Conservation (phyloP, 2,888 invertebrate species). For the Xanthia icteritia region DNA sequence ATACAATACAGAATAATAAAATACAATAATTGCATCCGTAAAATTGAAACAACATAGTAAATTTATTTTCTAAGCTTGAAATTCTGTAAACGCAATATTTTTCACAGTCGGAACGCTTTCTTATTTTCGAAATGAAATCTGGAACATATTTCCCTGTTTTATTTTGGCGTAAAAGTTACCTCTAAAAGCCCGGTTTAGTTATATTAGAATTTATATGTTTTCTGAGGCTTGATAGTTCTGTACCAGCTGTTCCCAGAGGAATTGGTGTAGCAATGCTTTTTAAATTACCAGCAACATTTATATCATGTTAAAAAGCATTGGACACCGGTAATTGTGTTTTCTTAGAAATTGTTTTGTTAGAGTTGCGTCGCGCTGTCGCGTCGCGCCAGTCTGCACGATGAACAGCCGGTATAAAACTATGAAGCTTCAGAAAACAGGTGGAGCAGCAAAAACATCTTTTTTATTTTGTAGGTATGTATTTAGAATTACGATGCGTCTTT, state of each 20-base stretch:
- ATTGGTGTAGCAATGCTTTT: not conserved
- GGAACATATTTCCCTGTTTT: not conserved
- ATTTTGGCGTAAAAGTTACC: not conserved
- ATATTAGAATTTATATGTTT: slow-evolving; percentile 23
- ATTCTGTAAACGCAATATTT: not conserved
- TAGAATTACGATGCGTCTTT: not conserved
- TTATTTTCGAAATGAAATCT: not conserved
- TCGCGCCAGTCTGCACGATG: too few species aligned
- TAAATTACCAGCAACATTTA: not conserved
- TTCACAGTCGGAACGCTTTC: not conserved
- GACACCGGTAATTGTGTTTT: too few species aligned
- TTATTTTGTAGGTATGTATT: not conserved
- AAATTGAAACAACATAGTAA: not conserved
- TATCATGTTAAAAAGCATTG: too few species aligned
- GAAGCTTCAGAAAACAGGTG: too few species aligned
- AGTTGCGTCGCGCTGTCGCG: too few species aligned
- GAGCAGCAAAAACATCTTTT: not conserved
- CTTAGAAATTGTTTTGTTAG: too few species aligned
- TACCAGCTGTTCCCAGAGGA: not conserved
- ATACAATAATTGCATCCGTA: not conserved
- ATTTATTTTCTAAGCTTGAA: not conserved
- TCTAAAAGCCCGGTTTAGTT: slow-evolving; percentile 8
- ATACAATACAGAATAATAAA: not conserved
- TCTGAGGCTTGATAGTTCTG: slow-evolving; percentile 2
- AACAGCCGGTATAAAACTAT: too few species aligned